Conservation (phyloP, 1,140 invertebrate genomes). For the Macrosteles quadrilineatus region DNA sequence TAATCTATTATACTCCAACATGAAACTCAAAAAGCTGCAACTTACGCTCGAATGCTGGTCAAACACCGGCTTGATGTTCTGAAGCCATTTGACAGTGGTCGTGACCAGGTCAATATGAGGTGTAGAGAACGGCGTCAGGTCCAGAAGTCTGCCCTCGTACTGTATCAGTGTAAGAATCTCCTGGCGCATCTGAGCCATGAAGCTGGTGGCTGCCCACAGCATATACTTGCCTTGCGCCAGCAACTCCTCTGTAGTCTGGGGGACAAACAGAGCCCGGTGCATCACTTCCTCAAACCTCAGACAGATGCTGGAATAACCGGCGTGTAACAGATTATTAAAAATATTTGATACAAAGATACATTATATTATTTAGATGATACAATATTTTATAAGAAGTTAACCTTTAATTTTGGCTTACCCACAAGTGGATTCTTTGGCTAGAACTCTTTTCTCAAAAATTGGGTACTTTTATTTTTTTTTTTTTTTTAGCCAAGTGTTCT, state of each 20-base stretch:
- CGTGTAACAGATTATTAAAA: too few relatives aligned
- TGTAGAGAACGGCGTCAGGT: slow-evolving; percentile 63
- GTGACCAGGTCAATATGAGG: slow-evolving; percentile 69
- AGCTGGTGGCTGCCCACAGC: slow-evolving; percentile 60
- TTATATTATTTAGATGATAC: neutral
- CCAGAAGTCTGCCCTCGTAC: slow-evolving; percentile 64
- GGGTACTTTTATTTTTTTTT: too few relatives aligned
- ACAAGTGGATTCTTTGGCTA: too few relatives aligned
- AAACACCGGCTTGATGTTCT: slow-evolving; percentile 69
- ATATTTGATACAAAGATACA: neutral
- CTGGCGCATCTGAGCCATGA: slow-evolving; percentile 61
- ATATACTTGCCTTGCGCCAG: slow-evolving; percentile 69
- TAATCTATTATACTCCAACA: too few relatives aligned
- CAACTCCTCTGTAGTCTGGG: slow-evolving; percentile 68
- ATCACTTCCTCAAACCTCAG: slow-evolving; percentile 42
- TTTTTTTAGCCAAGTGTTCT: too few relatives aligned
- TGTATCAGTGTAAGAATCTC: slow-evolving; percentile 62
- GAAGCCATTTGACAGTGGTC: slow-evolving; percentile 69
- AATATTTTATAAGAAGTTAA: neutral
- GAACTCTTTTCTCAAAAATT: too few relatives aligned
- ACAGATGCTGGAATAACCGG: slow-evolving; percentile 11
- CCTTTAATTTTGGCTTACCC: neutral
- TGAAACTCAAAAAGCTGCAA: slow-evolving; percentile 65
- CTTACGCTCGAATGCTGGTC: slow-evolving; percentile 63
- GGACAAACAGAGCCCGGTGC: slow-evolving; percentile 59